A percentile compares a stretch with the other conserved stretches of the same genome.
These are phyloP conservation scores for Brachionus angularis DNA, from an alignment of 1,140 invertebrate genomes.

Conservation along the genomic window DNA sequence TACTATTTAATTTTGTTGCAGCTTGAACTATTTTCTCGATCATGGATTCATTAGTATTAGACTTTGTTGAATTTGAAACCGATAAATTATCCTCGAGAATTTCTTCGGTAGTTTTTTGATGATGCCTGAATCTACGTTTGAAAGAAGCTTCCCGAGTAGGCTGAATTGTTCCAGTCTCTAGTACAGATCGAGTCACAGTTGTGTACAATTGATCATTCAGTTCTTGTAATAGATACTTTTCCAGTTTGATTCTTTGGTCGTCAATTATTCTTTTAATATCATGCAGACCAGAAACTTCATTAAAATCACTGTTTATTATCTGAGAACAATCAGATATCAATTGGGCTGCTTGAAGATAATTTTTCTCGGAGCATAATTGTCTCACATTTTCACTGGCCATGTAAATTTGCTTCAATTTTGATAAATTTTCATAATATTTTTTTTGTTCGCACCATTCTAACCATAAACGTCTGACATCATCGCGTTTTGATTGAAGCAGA, in stretches of 20 bases:
- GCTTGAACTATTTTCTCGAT: slow-evolving; percentile 41
- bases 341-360: slow-evolving; percentile 26
- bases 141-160: background rate
- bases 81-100: background rate
- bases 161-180: slow-evolving; percentile 20
- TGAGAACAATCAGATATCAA: slow-evolving; percentile 23
- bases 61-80: background rate
- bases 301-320: slow-evolving; percentile 1
- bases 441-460: slow-evolving; percentile 41
- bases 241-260: slow-evolving; percentile 21
- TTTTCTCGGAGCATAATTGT: background rate
- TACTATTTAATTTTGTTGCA: slow-evolving; percentile 20
- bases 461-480: slow-evolving; percentile 26
- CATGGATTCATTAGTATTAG: background rate
- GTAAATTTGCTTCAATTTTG: slow-evolving; percentile 14
- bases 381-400: slow-evolving; percentile 24
- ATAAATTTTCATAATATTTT: slow-evolving; percentile 19
- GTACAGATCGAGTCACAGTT: slow-evolving; percentile 7
- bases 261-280: slow-evolving; percentile 28
- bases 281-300: slow-evolving; percentile 13
- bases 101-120: background rate
- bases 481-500: slow-evolving; percentile 30
- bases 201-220: slow-evolving; percentile 21
- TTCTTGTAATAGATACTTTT: slow-evolving; percentile 30
- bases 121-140: slow-evolving; percentile 28